These are phyloP conservation scores for Umimayanthus chanpuru DNA, from an alignment of 92 coral and sea anemone species.

Conservation along the genomic window DNA sequence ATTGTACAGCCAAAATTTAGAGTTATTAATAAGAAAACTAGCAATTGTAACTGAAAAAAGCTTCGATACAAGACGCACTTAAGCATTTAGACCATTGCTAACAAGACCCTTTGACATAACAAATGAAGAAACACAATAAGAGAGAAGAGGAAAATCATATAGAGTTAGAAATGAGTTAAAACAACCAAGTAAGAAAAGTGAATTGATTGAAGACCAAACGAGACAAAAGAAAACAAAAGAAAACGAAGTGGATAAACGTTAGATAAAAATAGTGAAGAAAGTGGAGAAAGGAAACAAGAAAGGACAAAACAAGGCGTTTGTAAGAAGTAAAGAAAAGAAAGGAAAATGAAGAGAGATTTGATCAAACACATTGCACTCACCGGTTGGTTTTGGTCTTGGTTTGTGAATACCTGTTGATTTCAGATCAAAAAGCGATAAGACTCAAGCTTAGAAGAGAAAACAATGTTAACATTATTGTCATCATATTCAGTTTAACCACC, in stretches of 20 bases:
- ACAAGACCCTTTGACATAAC: neutral
- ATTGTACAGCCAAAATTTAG: neutral
- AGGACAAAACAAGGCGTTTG: neutral
- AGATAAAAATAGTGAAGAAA: neutral
- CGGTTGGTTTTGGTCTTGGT: slow-evolving; percentile 46
- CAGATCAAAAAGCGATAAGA: neutral
- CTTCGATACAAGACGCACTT: neutral
- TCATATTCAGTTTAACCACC: too few relatives aligned
- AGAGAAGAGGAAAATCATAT: neutral
- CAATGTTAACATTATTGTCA: neutral
- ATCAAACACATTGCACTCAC: neutral
- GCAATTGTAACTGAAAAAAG: neutral
- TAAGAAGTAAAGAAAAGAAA: neutral
- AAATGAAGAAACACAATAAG: neutral
- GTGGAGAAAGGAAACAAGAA: neutral
- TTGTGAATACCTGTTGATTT: slow-evolving; percentile 8
- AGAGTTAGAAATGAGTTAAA: neutral
- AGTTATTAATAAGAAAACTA: neutral
- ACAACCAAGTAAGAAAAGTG: neutral
- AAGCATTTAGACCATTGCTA: too few relatives aligned
- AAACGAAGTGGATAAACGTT: neutral
- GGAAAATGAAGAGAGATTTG: neutral
- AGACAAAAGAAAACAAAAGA: neutral
- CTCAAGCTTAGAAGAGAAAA: too few relatives aligned
- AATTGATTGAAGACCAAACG: neutral